Percentiles rank a stretch among this genome's conserved stretches.
These are phyloP conservation scores for Phyllostomus discolor DNA, from an alignment of 2,113 vertebrate species.

Conservation along the genomic window DNA sequence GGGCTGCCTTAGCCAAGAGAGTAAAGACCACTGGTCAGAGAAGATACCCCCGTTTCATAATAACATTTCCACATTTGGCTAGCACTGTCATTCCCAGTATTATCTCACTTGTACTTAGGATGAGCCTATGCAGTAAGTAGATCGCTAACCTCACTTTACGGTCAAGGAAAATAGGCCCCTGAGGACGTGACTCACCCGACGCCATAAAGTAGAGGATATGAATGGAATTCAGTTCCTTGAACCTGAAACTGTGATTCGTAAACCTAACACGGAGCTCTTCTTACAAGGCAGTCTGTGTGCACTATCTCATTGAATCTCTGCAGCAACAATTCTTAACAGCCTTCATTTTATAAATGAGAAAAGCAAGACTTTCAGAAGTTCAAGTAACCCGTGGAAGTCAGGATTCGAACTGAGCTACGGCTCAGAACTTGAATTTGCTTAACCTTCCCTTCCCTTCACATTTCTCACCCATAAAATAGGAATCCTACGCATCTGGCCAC, in stretches of 20 bases:
- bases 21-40: not conserved
- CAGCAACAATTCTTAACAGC: not conserved
- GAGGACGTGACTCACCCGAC: not conserved
- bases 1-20: not conserved
- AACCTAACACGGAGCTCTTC: not conserved
- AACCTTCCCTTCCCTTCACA: not conserved
- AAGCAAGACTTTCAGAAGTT: not conserved
- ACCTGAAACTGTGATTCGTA: not conserved
- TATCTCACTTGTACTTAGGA: not conserved
- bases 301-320: not conserved
- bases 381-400: not conserved
- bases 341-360: not conserved
- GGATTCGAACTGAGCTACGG: not conserved
- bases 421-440: not conserved
- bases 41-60: not conserved
- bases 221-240: not conserved
- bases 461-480: not conserved
- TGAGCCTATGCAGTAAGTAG: not conserved
- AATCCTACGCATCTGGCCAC: not conserved
- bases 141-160: not conserved
- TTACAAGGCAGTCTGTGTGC: not conserved
- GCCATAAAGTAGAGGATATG: not conserved
- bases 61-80: not conserved
- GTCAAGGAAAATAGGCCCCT: not conserved
- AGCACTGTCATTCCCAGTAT: not conserved